Conservation (phyloP, 2,113 vertebrate genomes). For the Chaetodon auriga region DNA sequence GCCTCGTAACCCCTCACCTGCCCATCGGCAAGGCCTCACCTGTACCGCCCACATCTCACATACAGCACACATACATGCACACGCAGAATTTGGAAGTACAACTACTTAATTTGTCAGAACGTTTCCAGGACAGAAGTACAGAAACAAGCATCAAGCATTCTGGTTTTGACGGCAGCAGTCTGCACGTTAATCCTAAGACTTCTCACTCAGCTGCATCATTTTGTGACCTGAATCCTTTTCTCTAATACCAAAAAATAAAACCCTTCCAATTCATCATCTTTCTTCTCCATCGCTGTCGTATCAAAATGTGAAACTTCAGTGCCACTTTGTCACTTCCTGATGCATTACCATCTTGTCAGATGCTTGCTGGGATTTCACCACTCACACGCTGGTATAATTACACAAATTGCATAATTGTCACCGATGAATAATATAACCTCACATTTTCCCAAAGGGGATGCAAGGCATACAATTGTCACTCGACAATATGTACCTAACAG, state of each 20-base stretch:
- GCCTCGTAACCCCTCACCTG: constrained; percentile 61
- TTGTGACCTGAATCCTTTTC: neutral
- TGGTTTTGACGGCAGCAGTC: neutral
- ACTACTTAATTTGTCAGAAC: neutral
- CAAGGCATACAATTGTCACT: constrained; percentile 18
- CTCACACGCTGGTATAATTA: constrained; percentile 63
- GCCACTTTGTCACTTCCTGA: constrained; percentile 46
- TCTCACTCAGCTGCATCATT: neutral
- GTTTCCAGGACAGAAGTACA: neutral
- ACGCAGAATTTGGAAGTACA: neutral
- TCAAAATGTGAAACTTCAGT: neutral
- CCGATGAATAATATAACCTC: constrained; percentile 58
- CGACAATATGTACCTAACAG: constrained; percentile 20
- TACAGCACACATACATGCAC: neutral
- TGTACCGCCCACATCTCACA: constrained; percentile 32
- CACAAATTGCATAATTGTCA: constrained; percentile 70
- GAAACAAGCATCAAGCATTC: neutral
- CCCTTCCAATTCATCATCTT: neutral
- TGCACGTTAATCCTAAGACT: neutral
- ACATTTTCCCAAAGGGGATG: constrained; percentile 57
- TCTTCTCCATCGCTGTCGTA: neutral
- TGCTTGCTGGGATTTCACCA: constrained; percentile 58
- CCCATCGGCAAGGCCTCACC: constrained; percentile 64
- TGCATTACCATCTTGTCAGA: constrained; percentile 42
- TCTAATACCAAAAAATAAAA: constrained; percentile 4